phyloP scores from a whole-genome alignment of 2,888 invertebrate genomes.

The Capitulum mitella region DNA sequence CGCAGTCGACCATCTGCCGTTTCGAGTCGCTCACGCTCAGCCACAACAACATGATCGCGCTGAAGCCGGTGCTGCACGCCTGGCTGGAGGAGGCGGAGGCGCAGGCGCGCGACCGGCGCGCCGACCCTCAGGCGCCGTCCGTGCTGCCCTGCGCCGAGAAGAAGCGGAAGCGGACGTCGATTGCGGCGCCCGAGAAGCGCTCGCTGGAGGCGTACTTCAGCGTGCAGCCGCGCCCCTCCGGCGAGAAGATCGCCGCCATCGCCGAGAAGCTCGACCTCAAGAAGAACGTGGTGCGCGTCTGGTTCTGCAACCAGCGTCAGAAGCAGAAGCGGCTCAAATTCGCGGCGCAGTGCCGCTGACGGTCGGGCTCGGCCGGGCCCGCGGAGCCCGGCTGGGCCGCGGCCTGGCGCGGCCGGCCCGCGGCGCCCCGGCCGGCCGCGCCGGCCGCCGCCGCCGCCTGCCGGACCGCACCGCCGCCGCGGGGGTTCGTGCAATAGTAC shows the following conservation, averaged over 20 bases:
- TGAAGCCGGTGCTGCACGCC: constrained; percentile 96
- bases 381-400: no score
- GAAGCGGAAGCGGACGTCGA: constrained; percentile 96
- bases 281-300: constrained; percentile 99
- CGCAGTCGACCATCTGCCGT: constrained; percentile 95
- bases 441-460: no score
- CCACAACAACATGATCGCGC: constrained; percentile 99
- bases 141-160: constrained; percentile 56
- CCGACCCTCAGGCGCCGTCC: constrained; percentile 86
- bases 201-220: constrained; percentile 97
- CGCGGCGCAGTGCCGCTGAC: constrained; percentile 54
- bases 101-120: constrained; percentile 81
- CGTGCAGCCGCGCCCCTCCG: constrained; percentile 95
- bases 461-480: no score
- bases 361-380: neutral
- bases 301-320: constrained; percentile 99
- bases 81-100: constrained; percentile 98
- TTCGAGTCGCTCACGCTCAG: constrained; percentile 98
- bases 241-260: constrained; percentile 98
- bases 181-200: constrained; percentile 95
- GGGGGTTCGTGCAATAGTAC: no score
- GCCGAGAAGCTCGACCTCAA: constrained; percentile 98
- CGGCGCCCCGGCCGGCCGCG: no score
- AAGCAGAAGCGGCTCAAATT: constrained; percentile 97
- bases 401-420: no score